Conservation (phyloP, 2,113 vertebrate species). For the Forbesichthys agassizii region DNA sequence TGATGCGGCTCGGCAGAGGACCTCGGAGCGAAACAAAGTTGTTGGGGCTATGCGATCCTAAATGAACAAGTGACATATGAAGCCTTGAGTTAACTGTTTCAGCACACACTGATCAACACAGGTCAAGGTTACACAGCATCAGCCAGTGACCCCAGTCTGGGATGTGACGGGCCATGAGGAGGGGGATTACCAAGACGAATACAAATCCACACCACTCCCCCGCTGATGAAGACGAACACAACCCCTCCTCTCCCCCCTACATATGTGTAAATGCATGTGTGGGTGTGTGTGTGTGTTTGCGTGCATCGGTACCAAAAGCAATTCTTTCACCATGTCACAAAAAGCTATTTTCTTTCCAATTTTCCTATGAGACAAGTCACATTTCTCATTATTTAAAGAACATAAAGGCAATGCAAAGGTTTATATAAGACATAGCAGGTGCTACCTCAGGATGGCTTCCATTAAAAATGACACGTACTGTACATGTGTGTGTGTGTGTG, state of each 20-base stretch:
- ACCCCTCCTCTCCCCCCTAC: conserved; percentile 14
- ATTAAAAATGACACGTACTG: neutral
- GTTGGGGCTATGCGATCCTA: too few relatives aligned
- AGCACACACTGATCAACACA: too few relatives aligned
- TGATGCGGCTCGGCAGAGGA: too few relatives aligned
- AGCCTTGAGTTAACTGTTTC: neutral
- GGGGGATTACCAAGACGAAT: conserved; percentile 22
- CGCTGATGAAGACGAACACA: conserved; percentile 49
- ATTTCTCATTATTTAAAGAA: conserved; percentile 51
- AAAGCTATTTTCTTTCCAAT: conserved; percentile 54
- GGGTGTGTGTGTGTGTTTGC: neutral
- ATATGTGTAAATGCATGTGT: conserved; percentile 16
- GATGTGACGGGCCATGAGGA: conserved; percentile 8
- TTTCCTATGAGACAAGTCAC: conserved; percentile 28
- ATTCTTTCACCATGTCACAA: conserved; percentile 38
- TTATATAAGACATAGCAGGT: conserved; percentile 32
- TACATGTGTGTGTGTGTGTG: neutral
- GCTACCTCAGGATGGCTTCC: neutral
- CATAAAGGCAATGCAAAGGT: conserved; percentile 37
- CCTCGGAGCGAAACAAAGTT: too few relatives aligned
- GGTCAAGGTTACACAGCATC: neutral
- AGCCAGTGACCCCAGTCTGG: conserved; percentile 5
- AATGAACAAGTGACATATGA: too few relatives aligned
- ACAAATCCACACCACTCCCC: conserved; percentile 17
- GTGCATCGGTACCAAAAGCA: conserved; percentile 40